These are phyloP conservation scores for Drosophila phalerata DNA, from an alignment of 2,888 invertebrate species.

Conservation along the genomic window DNA sequence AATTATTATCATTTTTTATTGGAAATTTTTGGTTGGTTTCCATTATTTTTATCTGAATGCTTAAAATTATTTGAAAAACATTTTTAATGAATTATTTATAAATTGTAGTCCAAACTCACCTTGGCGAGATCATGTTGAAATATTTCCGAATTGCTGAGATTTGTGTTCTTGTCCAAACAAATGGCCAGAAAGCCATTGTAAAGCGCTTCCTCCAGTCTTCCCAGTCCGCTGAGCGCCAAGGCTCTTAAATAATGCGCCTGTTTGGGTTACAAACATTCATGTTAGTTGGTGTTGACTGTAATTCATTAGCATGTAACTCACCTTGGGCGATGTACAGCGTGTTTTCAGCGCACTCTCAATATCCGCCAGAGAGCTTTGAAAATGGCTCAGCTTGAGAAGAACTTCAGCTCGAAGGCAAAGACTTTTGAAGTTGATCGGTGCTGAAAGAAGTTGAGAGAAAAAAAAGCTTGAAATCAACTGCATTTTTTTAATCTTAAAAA, in stretches of 20 bases:
- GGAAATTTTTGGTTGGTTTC: too few relatives aligned
- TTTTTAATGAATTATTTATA: too few relatives aligned
- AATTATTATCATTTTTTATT: too few relatives aligned
- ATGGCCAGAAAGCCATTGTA: slow-evolving; percentile 87
- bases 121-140: slow-evolving; percentile 85
- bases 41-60: too few relatives aligned
- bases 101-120: slow-evolving; percentile 63
- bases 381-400: slow-evolving; percentile 87
- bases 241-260: slow-evolving; percentile 87
- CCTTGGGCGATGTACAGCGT: slow-evolving; percentile 90
- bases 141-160: slow-evolving; percentile 83
- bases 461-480: neutral
- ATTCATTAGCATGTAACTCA: slow-evolving; percentile 67
- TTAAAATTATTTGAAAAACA: too few relatives aligned
- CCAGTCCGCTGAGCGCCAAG: slow-evolving; percentile 86
- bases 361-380: slow-evolving; percentile 88
- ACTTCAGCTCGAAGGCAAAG: slow-evolving; percentile 89
- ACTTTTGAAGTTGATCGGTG: slow-evolving; percentile 88
- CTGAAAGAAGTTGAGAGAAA: slow-evolving; percentile 85
- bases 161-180: slow-evolving; percentile 85
- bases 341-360: slow-evolving; percentile 88
- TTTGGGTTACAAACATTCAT: neutral
- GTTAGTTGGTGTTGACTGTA: slow-evolving; percentile 16
- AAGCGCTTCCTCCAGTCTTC: slow-evolving; percentile 87
- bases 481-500: neutral